phyloP scores from a whole-genome alignment of 1,140 invertebrate genomes.

The Scylla paramamosain region DNA sequence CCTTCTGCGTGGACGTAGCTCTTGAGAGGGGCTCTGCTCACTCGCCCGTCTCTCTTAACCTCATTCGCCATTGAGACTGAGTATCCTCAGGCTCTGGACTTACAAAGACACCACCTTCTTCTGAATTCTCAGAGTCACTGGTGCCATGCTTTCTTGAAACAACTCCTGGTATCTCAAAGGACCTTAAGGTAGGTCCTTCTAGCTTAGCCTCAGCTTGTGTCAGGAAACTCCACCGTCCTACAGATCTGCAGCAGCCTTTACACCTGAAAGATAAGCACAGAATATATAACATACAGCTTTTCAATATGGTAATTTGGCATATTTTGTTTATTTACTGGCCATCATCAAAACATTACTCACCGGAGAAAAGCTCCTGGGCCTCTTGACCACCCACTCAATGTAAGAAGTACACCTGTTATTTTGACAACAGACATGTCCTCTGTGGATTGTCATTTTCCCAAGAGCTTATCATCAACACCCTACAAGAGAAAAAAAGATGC shows the following conservation, averaged over 20 bases:
- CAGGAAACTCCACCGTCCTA: neutral
- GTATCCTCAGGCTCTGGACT: constrained; percentile 18
- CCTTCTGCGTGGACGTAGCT: neutral
- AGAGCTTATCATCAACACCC: neutral
- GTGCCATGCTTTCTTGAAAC: neutral
- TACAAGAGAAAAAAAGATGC: neutral
- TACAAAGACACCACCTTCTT: neutral
- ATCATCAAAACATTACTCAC: neutral
- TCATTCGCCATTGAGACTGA: neutral
- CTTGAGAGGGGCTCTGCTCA: neutral
- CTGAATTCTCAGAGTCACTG: neutral
- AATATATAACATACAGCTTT: neutral
- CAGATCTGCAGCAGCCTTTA: neutral
- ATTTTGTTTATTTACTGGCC: no score
- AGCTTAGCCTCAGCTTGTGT: neutral
- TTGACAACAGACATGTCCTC: neutral
- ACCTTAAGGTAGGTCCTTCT: neutral
- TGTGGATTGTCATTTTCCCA: neutral
- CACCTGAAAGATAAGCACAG: neutral
- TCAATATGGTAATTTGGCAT: no score
- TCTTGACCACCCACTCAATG: neutral
- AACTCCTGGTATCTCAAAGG: no score
- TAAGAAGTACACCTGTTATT: neutral
- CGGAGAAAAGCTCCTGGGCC: neutral
- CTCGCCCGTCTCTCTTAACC: neutral